These are phyloP conservation scores for Parus major DNA, from an alignment of 2,113 vertebrate species.

Conservation along the genomic window DNA sequence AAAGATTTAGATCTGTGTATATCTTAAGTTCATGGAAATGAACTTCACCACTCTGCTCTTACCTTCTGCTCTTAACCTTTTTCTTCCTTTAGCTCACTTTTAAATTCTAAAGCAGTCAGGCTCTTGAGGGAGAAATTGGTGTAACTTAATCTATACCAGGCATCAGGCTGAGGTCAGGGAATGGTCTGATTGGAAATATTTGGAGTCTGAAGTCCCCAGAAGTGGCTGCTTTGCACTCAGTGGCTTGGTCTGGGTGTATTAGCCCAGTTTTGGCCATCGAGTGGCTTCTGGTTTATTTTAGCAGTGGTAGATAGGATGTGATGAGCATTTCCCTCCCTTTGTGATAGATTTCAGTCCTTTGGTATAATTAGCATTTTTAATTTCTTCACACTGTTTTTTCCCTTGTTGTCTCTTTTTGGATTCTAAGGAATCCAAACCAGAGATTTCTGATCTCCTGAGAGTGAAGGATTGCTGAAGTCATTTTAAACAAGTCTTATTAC, in stretches of 20 bases:
- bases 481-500: neutral
- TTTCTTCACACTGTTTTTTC: neutral
- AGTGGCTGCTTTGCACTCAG: neutral
- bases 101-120: neutral
- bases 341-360: neutral
- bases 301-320: neutral
- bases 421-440: neutral
- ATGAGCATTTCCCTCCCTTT: neutral
- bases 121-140: neutral
- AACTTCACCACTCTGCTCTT: neutral
- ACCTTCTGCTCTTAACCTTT: neutral
- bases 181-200: neutral
- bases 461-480: neutral
- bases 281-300: neutral
- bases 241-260: neutral
- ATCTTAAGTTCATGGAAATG: neutral
- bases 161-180: neutral
- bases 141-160: neutral
- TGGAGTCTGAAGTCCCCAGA: neutral
- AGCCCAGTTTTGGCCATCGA: fast-evolving
- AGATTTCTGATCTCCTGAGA: neutral
- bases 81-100: neutral
- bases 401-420: neutral
- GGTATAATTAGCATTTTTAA: neutral
- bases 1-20: neutral